These are phyloP conservation scores for Mythimna lalbum DNA, from an alignment of 2,888 invertebrate genomes.

Conservation along the genomic window DNA sequence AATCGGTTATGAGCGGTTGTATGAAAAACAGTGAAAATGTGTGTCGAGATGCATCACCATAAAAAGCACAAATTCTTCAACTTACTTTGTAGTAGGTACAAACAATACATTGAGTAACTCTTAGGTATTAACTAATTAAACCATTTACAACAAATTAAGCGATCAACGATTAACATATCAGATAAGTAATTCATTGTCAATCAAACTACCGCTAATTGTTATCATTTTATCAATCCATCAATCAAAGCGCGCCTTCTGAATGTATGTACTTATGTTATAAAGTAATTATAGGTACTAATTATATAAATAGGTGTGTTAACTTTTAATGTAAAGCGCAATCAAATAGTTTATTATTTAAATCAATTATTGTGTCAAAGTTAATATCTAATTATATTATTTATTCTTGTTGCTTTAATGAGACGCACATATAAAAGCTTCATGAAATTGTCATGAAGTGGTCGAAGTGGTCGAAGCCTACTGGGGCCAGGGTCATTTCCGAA, in stretches of 20 bases:
- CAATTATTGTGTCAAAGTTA: constrained; percentile 33
- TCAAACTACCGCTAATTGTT: constrained; percentile 50
- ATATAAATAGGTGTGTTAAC: neutral
- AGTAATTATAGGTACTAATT: constrained; percentile 46
- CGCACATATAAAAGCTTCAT: too few relatives aligned
- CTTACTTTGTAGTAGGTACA: neutral
- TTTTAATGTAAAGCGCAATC: neutral
- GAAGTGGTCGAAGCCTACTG: too few relatives aligned
- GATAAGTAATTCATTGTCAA: constrained; percentile 47
- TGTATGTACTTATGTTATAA: constrained; percentile 19
- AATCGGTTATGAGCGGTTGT: too few relatives aligned
- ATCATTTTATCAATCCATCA: constrained; percentile 52
- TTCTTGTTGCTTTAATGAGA: neutral
- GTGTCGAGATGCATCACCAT: too few relatives aligned
- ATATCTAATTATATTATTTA: constrained; percentile 17
- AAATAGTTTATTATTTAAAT: constrained; percentile 33
- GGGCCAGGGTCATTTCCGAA: too few relatives aligned
- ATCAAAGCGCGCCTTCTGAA: constrained; percentile 21
- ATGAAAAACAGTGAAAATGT: too few relatives aligned
- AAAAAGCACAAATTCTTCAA: neutral
- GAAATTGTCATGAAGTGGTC: too few relatives aligned
- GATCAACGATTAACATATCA: constrained; percentile 15
- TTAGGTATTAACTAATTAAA: neutral
- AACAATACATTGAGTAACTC: neutral
- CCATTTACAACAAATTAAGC: constrained; percentile 26